A percentile compares a stretch with the other conserved stretches of the same genome.
Conservation (phyloP, 2,797 vertebrate genomes). For the Pristis pectinata region DNA sequence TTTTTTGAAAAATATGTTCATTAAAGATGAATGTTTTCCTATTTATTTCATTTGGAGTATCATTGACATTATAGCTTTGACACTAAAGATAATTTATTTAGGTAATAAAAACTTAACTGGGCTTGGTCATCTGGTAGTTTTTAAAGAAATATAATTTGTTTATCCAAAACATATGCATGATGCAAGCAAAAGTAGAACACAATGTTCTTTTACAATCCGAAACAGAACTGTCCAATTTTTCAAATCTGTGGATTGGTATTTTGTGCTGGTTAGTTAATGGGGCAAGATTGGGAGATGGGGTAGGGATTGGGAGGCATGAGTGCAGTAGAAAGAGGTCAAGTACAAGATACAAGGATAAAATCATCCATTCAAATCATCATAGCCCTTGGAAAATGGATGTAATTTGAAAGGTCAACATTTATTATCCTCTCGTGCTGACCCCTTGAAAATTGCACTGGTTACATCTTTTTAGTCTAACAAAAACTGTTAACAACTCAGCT, state of each 20-base stretch:
- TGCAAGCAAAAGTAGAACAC: background rate
- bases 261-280: background rate
- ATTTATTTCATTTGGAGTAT: background rate
- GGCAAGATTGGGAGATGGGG: no score
- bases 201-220: background rate
- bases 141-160: background rate
- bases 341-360: background rate
- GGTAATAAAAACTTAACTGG: background rate
- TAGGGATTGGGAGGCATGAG: no score
- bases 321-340: no score
- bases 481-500: background rate
- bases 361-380: no score
- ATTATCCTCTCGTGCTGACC: background rate
- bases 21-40: background rate
- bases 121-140: conserved; percentile 4
- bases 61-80: background rate
- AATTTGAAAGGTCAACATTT: background rate
- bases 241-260: background rate
- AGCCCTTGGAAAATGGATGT: no score
- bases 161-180: conserved; percentile 23
- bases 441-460: background rate
- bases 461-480: background rate
- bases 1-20: background rate
- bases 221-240: background rate
- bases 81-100: background rate